Evolutionary conservation across 2,113 vertebrate genomes (phyloP).

Genomic region (Thermophis baileyi): DNA sequence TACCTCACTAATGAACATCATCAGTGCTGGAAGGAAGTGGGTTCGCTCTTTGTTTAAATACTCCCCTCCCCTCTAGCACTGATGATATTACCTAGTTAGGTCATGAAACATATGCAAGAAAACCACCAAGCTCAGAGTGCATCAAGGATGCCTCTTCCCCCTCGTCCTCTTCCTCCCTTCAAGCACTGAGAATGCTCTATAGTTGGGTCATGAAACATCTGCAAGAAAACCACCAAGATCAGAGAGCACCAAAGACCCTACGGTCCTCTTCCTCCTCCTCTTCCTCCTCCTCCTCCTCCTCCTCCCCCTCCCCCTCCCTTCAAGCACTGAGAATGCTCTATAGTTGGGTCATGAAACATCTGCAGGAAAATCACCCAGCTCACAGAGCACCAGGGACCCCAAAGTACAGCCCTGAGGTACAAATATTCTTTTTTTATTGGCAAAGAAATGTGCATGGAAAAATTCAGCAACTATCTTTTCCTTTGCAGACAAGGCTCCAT

Average conservation of each 20-base stretch:
- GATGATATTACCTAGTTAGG: background rate
- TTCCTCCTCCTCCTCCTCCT: no score
- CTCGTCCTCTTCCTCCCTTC: no score
- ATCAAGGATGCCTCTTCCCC: no score
- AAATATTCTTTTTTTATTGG: no score
- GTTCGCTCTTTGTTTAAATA: no score
- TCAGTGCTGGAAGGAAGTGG: no score
- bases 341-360: background rate
- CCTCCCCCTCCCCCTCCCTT: no score
- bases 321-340: no score
- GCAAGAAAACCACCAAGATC: background rate
- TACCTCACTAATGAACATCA: no score
- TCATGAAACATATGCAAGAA: background rate
- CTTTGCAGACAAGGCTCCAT: background rate
- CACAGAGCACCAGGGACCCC: background rate
- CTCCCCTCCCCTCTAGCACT: background rate
- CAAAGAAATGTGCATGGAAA: background rate
- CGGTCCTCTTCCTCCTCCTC: no score
- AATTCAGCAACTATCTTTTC: background rate
- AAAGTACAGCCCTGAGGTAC: background rate
- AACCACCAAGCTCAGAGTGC: no score
- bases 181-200: no score
- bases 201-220: background rate
- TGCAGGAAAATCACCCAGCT: background rate
- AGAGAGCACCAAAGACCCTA: background rate